These are phyloP conservation scores for Rhea americana DNA, from an alignment of 2,113 vertebrate genomes.

Conservation along the genomic window DNA sequence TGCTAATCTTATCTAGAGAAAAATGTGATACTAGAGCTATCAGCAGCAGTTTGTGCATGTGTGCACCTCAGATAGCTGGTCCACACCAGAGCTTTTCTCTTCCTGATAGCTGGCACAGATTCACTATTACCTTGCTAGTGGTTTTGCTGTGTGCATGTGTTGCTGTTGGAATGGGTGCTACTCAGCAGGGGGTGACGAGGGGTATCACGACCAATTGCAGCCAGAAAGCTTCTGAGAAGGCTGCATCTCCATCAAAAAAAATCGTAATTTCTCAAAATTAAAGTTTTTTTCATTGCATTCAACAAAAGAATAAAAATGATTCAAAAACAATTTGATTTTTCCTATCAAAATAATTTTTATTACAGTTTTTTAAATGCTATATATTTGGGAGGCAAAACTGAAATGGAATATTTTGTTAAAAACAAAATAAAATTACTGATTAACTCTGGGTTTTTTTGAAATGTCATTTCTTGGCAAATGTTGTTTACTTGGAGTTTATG, in stretches of 20 bases:
- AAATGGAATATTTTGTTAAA: not conserved
- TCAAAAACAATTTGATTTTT: not conserved
- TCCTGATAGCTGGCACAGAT: not conserved
- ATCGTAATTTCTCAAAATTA: not conserved
- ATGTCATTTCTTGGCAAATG: not conserved
- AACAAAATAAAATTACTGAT: not conserved
- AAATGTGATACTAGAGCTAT: not conserved
- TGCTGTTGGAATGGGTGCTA: not conserved
- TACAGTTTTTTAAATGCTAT: not conserved
- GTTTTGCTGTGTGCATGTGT: not conserved
- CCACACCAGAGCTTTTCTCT: not conserved
- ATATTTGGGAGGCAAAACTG: not conserved
- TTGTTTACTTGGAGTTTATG: not conserved
- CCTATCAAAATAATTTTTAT: too few species aligned
- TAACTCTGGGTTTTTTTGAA: rapidly evolving
- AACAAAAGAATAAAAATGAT: not conserved
- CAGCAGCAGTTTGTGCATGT: not conserved
- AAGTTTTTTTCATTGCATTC: not conserved
- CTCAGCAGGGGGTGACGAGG: not conserved
- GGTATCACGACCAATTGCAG: not conserved
- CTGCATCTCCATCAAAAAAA: not conserved
- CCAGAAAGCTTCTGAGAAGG: not conserved
- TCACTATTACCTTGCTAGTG: not conserved
- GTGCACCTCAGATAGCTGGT: not conserved
- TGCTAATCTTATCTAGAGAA: not conserved